Base-by-base conservation (phyloP, 2,888 invertebrate genomes). In the Taphrorychus bicolor region DNA sequence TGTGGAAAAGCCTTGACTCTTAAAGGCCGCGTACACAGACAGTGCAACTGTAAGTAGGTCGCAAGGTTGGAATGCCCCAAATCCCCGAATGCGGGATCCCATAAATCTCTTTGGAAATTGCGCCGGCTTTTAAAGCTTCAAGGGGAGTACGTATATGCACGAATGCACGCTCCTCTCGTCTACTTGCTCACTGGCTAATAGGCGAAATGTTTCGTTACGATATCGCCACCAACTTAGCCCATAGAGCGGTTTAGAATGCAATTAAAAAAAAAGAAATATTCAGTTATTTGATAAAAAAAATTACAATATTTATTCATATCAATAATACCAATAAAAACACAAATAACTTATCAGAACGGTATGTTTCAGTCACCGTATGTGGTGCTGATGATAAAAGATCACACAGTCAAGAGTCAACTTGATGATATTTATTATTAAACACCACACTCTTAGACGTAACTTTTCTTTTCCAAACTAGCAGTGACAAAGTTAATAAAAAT, bases 181-280 rank as follows among this genome's bases (percentile, higher is more conserved):
- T 32, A 32, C 2, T 32, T 32, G 32, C 3, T 57, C 57, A 40
- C 17, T 42, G 40, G 3, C 19, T 57, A 41, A 57, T 57, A 57
- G 54, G n/a, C 9, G 3, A 11, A 32, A 32, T 32, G 11, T 11
- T 32, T 32, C 32, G 11, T 32, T 32, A 1, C 3, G 32, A 32
- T 32, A 2, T 32, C 7, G 2, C 2, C 11, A 3, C 32, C 32
- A 1, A 11, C 32, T 32, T 2, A 1, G 32, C 32, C 32, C 32
- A 32, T 7, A 7, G 1, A 3, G 32, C 11, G 32, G 7, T 32
- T 32, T n/a, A n/a, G n/a, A n/a, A n/a, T n/a, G n/a, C n/a, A n/a
- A n/a, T n/a, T n/a, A n/a, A n/a, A n/a, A n/a, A n/a, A n/a, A n/a
- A n/a, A n/a, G n/a, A n/a, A n/a, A n/a, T n/a, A n/a, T n/a, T n/a